phyloP scores from a whole-genome alignment of 2,888 invertebrate genomes.

The Plemyria rubiginata region DNA sequence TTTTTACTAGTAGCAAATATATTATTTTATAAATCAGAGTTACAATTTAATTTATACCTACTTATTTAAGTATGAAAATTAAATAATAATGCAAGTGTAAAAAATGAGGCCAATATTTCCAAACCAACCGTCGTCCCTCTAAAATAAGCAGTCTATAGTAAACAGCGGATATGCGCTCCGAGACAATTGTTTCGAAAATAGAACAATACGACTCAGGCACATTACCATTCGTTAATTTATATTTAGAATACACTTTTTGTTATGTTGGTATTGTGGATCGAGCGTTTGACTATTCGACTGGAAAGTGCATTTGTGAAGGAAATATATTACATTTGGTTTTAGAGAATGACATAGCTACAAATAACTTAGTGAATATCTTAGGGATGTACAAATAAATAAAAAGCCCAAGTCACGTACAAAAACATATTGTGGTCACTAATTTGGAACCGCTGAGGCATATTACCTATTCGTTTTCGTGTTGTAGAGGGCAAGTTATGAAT shows the following conservation, averaged over 20 bases:
- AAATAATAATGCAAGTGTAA: neutral
- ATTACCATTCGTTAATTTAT: constrained; percentile 58
- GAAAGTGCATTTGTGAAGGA: constrained; percentile 1
- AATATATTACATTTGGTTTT: neutral
- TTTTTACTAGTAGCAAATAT: too few species aligned
- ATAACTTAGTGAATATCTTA: neutral
- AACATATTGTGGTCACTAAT: too few species aligned
- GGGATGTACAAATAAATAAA: neutral
- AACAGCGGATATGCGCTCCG: constrained; percentile 60
- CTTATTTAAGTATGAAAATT: too few species aligned
- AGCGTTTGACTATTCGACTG: constrained; percentile 13
- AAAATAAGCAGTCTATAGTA: too few species aligned
- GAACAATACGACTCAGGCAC: constrained; percentile 58
- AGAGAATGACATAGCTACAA: neutral
- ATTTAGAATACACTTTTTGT: constrained; percentile 52
- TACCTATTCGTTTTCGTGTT: too few species aligned
- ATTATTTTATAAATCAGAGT: too few species aligned
- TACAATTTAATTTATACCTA: too few species aligned
- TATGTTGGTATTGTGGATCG: constrained; percentile 23
- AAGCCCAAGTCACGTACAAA: too few species aligned
- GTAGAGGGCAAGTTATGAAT: too few species aligned
- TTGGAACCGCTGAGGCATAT: too few species aligned
- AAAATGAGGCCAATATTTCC: constrained; percentile 5
- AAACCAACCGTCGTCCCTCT: constrained; percentile 33
- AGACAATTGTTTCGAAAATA: constrained; percentile 62